Evolutionary conservation across 1,140 invertebrate species (phyloP).

Genomic region (Sesamia nonagrioides): DNA sequence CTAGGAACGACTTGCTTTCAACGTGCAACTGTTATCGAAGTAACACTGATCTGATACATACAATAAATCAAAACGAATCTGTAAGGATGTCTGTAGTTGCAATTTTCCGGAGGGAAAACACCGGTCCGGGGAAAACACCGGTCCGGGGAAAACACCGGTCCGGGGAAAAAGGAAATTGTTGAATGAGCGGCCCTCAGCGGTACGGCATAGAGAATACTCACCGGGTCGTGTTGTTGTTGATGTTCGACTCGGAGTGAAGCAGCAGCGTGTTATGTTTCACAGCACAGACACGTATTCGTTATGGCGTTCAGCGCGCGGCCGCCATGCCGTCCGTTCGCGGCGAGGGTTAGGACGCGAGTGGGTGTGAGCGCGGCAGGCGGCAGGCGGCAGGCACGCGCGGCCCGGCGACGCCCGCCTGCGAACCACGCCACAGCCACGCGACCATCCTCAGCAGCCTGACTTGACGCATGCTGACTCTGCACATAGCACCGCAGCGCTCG

Average conservation of each 20-base stretch:
- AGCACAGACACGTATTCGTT: slow-evolving; percentile 55
- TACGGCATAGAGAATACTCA: slow-evolving; percentile 52
- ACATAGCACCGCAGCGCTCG: background rate
- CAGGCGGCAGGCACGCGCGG: slow-evolving; percentile 45
- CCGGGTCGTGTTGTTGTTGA: slow-evolving; percentile 60
- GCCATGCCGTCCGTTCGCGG: slow-evolving; percentile 68
- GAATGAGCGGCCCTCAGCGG: background rate
- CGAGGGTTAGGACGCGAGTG: slow-evolving; percentile 70
- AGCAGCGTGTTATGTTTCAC: slow-evolving; percentile 49
- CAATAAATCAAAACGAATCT: slow-evolving; percentile 31
- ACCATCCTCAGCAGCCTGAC: background rate
- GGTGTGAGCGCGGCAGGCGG: slow-evolving; percentile 21
- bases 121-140: slow-evolving; percentile 48
- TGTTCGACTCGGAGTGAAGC: slow-evolving; percentile 46
- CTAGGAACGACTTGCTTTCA: slow-evolving; percentile 7
- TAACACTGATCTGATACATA: slow-evolving; percentile 8
- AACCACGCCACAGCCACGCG: slow-evolving; percentile 54
- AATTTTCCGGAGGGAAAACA: slow-evolving; percentile 60
- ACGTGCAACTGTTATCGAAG: slow-evolving; percentile 1
- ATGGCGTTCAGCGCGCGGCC: slow-evolving; percentile 58
- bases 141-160: slow-evolving; percentile 59
- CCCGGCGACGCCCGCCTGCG: slow-evolving; percentile 60
- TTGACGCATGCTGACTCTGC: slow-evolving; percentile 16
- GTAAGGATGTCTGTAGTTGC: slow-evolving; percentile 32
- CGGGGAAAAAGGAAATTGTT: slow-evolving; percentile 26